Evolutionary conservation across 2,113 vertebrate species (phyloP).

Genomic region (Tiliqua scincoides): DNA sequence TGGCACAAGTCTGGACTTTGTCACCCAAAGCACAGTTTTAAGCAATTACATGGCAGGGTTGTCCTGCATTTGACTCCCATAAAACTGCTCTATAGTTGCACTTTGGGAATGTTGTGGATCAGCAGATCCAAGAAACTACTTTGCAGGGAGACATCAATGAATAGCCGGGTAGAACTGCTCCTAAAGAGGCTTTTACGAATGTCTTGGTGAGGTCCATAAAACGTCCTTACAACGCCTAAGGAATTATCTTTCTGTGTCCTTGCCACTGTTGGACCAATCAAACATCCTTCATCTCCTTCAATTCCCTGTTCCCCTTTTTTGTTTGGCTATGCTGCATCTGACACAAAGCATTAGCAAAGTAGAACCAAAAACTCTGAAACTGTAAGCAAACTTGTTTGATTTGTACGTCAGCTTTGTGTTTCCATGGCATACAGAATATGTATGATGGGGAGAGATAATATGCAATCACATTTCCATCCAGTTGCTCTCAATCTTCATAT

Average conservation of each 20-base stretch:
- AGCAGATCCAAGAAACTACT: background rate
- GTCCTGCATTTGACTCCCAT: background rate
- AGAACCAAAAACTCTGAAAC: background rate
- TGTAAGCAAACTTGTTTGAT: background rate
- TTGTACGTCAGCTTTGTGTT: background rate
- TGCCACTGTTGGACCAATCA: background rate
- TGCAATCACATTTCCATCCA: background rate
- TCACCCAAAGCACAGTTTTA: background rate
- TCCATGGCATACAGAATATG: background rate
- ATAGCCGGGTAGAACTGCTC: background rate
- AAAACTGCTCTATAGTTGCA: background rate
- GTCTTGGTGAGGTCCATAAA: background rate
- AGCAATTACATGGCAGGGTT: background rate
- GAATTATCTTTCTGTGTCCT: background rate
- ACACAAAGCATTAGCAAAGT: background rate
- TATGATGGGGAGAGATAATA: background rate
- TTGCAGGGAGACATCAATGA: background rate
- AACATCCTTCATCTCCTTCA: background rate
- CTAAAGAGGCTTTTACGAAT: background rate
- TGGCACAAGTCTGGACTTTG: background rate
- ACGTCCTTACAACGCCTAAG: too few species aligned
- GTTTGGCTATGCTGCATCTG: background rate
- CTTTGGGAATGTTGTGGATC: background rate
- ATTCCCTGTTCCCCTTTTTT: background rate
- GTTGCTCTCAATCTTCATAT: background rate